phyloP scores from a whole-genome alignment of 1,140 invertebrate species.

The Drosophila eugracilis region DNA sequence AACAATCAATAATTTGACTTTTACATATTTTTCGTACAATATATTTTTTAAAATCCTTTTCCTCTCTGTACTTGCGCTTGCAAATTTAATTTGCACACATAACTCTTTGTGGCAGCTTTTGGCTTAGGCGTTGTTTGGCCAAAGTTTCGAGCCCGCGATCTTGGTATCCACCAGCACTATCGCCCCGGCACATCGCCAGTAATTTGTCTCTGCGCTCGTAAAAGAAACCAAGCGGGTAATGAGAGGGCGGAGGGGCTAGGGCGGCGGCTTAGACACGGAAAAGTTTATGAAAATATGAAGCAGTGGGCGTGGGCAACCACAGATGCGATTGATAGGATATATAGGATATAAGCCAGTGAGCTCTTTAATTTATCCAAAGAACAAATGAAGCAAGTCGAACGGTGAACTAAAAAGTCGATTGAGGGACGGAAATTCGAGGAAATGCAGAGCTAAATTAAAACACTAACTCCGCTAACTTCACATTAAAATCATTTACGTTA shows the following conservation, averaged over 20 bases:
- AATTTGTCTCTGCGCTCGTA: constrained; percentile 81
- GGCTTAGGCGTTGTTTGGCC: constrained; percentile 61
- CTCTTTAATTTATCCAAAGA: constrained; percentile 65
- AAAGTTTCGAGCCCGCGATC: constrained; percentile 35
- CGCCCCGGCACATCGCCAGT: constrained; percentile 60
- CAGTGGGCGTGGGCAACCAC: constrained; percentile 63
- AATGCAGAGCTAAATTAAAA: constrained; percentile 25
- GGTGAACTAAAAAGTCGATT: not conserved
- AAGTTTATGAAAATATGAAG: constrained; percentile 64
- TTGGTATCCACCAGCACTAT: constrained; percentile 49
- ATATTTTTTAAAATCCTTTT: not conserved
- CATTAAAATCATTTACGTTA: constrained; percentile 30
- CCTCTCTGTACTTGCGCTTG: constrained; percentile 47
- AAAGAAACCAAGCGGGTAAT: constrained; percentile 37
- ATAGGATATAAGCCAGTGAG: constrained; percentile 6
- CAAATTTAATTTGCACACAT: constrained; percentile 79
- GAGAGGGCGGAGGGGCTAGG: not conserved
- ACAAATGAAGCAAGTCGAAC: constrained; percentile 24
- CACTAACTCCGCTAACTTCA: not conserved
- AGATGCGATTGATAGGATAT: constrained; percentile 35
- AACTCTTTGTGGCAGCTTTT: constrained; percentile 77
- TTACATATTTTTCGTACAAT: not conserved
- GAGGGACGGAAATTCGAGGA: constrained; percentile 19
- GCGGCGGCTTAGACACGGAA: constrained; percentile 51
- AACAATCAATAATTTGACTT: too few species aligned